Conservation (phyloP, 1,140 invertebrate genomes). For the Metaphire vulgaris region DNA sequence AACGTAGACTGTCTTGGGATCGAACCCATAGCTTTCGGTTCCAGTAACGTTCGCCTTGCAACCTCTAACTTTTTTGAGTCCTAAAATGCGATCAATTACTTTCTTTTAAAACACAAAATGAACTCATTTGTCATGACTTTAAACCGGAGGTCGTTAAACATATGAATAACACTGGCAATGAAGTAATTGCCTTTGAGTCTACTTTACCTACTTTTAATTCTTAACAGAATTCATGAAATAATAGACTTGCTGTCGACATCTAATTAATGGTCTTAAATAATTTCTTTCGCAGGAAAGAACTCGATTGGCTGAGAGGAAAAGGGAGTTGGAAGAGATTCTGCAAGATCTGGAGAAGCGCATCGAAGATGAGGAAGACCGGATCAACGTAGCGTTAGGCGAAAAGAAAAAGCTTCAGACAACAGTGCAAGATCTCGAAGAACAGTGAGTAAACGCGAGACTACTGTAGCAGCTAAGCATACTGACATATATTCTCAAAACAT, state of each 20-base stretch:
- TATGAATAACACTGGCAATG: neutral
- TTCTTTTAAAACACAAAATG: neutral
- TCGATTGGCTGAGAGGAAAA: constrained; percentile 68
- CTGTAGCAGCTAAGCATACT: neutral
- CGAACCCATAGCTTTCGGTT: neutral
- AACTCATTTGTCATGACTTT: neutral
- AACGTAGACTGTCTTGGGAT: neutral
- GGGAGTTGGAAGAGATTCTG: constrained; percentile 92
- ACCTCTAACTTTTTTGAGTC: too few relatives aligned
- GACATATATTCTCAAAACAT: too few relatives aligned
- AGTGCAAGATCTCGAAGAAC: constrained; percentile 63
- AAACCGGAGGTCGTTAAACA: neutral
- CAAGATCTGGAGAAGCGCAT: constrained; percentile 90
- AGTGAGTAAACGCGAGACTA: too few relatives aligned
- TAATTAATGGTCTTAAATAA: neutral
- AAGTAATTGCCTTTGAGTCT: neutral
- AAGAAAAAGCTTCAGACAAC: constrained; percentile 90
- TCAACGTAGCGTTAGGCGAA: constrained; percentile 69
- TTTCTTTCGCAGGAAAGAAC: constrained; percentile 36
- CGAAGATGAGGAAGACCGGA: constrained; percentile 92
- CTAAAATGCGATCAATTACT: too few relatives aligned
- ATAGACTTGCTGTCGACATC: neutral
- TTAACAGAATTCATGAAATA: too few relatives aligned
- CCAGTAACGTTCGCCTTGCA: too few relatives aligned
- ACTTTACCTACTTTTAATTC: neutral